Base-by-base conservation (phyloP, 2,113 vertebrate genomes). In the Leuciscus idus region DNA sequence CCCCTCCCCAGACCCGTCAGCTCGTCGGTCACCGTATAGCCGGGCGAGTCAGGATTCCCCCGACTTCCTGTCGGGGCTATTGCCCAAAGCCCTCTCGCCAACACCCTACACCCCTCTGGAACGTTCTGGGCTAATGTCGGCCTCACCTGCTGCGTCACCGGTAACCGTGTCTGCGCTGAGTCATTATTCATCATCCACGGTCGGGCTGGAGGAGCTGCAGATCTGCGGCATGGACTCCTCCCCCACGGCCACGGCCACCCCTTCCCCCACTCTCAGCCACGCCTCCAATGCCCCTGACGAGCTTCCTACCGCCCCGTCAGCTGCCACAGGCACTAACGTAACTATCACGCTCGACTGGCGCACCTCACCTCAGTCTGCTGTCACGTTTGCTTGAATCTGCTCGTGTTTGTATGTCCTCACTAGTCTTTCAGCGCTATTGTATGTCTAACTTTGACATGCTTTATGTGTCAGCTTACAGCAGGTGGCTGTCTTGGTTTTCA, bases 221-320 rank as follows among this genome's bases (percentile, higher is more conserved):
- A 94, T 94, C 89, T 95, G 94, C 88, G 90, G 94, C 92, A 93
- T 93, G 93, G 95, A 96, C 92, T 95, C 94, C 36, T 95, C 95
- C 43, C 94, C 95, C 89, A 92, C 93, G 77, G 80, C 87, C 92
- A 96, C 96, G 83, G 95, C 95, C 92, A 97, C 96, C 84, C 97
- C 95, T 77, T 96, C 97, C 93, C 96, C 97, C 91, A 95, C 95
- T 87, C 91, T 95, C 95, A 97, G 95, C 95, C 95, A 95, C 90
- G 95, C 93, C 92, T 97, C 96, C 86, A 89, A 95, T 87, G 93
- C 93, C 87, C 94, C 95, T 93, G 95, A 95, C 87, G 95, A 94
- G 92, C 95, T 94, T 93, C 92, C 92, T 92, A 90, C 92, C 92
- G 28, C 48, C 93, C 92, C 91, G 88, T 92, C 92, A 84, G 87